These are phyloP conservation scores for Excalfactoria chinensis DNA, from an alignment of 2,113 vertebrate genomes.

Conservation along the genomic window DNA sequence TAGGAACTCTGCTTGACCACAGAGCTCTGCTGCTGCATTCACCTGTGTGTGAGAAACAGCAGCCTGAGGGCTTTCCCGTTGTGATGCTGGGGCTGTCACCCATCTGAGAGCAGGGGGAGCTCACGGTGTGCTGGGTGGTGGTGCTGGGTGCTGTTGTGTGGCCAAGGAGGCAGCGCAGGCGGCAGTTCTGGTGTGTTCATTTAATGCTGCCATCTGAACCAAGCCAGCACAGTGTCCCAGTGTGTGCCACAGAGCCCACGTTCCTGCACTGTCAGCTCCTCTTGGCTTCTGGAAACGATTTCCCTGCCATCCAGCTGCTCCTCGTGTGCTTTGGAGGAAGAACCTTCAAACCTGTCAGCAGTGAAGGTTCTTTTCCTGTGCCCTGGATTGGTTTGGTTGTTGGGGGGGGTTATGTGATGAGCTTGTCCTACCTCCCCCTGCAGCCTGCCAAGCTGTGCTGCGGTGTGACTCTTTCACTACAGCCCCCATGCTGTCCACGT, in stretches of 20 bases:
- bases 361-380: not conserved
- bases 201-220: not conserved
- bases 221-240: not conserved
- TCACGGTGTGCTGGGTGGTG: too few species aligned
- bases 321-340: not conserved
- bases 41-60: not conserved
- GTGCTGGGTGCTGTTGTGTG: accelerated
- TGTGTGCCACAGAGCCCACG: not conserved
- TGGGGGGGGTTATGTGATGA: not conserved
- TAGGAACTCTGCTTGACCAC: too few species aligned
- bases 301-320: not conserved
- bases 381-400: not conserved
- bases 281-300: not conserved
- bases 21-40: not conserved
- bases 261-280: not conserved
- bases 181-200: not conserved
- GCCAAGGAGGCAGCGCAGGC: not conserved
- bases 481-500: accelerated
- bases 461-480: not conserved
- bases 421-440: not conserved
- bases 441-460: not conserved
- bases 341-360: not conserved
- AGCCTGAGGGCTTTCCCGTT: not conserved
- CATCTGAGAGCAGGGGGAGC: not conserved
- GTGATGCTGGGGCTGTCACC: accelerated